Base-by-base conservation (phyloP, 2,888 invertebrate genomes). In the Caenorhabditis zanzibari region DNA sequence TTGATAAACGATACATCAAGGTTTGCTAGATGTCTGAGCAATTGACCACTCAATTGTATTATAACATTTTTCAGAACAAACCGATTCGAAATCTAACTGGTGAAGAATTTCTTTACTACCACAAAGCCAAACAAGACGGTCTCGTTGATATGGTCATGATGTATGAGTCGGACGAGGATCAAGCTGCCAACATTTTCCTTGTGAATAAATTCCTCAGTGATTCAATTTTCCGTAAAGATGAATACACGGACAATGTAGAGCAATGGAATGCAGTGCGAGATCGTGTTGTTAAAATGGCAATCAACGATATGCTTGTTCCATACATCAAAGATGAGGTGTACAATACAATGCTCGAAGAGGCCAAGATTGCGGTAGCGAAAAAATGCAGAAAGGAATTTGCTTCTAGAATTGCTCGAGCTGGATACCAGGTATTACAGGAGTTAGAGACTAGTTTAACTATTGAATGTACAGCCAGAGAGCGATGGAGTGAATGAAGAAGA, bases 221-320 rank as follows among this genome's bases (percentile, higher is more conserved):
- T 22, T 66, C 71, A 12, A 79, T 84, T 14, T 88, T 85, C 81
- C 77, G 71, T 9, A 86, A 72, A 49, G 90, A 90, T 69, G 89
- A 89, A 47, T 89, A 86, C 83, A 82, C 83, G 1, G 85, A 88
- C n/a, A 61, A 86, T 24, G 88, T 85, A 4, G 88, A 90, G 54
- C 96, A 97, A 89, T 99, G 99, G 99, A 99, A 99, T 93, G 95
- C 95, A 1, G 92, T 97, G 66, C 94, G 99, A 52, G 95, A 95
- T 1, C 95, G 96, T 90, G 96, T 97, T 52, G 86, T 91, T 3
- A 96, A 96, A 90, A 94, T 96, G 82, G 97, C 98, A 0, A 94
- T 98, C 66, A 95, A 94, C 26, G 95, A 96, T 92, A 95, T 97
- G 93, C 95, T 99, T 5, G 95, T 97, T 92, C 98, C 98, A 0